Base-by-base conservation (phyloP, 2,797 vertebrate species). In the Atherinosoma microstoma region DNA sequence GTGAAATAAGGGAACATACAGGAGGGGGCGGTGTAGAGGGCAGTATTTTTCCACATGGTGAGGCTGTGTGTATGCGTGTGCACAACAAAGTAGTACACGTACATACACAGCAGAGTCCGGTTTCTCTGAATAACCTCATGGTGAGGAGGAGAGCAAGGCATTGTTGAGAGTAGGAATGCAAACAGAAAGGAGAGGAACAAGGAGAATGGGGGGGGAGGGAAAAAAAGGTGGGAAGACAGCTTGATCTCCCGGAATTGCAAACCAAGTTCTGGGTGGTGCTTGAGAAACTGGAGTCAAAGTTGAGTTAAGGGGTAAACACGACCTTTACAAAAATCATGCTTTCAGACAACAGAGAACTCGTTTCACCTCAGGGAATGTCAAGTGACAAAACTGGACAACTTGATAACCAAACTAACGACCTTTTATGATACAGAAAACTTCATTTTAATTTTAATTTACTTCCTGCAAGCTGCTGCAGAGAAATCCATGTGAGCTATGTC, bases 1-100 rank as follows among this genome's bases (percentile, higher is more conserved):
- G 61, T 65, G 29, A 7, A 56, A 61, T 56, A 24, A 45, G 27
- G 47, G 73, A 82, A 70, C 36, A 57, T 80, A 66, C 73, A 32
- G 58, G 67, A 79, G 73, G 78, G 79, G 70, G 73, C 73, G 68
- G 58, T 29, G 29, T 64, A 76, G 61, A 83, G 84, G 82, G 89
- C 79, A 75, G 89, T 86, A 85, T 70, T 92, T 93, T 92, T 92
- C 88, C 90, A 89, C 83, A 83, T 87, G 58, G 67, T 0, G n/a
- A 59, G 9, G n/a, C 35, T 67, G 58, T 30, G 58, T 40, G 67
- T 53, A 29, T 45, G 61, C 29, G 18, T 32, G 22, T 32, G 73
- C 59, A 76, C 79, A 38, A 10, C 62, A 54, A n/a, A n/a, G 42
- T 27, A 10, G 36, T 20, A 67, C 45, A 35, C 53, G 58, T 2